Percentiles rank a stretch among this genome's conserved stretches.
Evolutionary conservation across 2,888 invertebrate species (phyloP).

Genomic region (Actias luna): DNA sequence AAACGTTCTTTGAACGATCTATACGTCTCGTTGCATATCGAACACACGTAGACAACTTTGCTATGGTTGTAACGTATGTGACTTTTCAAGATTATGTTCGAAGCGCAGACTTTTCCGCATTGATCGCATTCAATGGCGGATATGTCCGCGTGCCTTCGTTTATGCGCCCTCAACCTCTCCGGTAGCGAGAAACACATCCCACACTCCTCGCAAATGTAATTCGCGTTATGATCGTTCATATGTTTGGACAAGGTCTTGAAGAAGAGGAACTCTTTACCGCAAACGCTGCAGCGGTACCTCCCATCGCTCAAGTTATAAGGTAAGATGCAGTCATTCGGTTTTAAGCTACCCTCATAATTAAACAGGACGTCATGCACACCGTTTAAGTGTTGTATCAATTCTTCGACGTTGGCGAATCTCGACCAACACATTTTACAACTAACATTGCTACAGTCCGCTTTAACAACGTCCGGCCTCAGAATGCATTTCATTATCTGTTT

Average conservation of each 20-base stretch:
- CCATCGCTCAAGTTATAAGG: conserved; percentile 33
- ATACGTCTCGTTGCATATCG: conserved; percentile 31
- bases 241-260: conserved; percentile 55
- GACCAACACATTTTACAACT: conserved; percentile 30
- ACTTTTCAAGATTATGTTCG: conserved; percentile 27
- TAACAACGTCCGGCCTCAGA: conserved; percentile 26
- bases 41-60: conserved; percentile 35
- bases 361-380: conserved; percentile 29
- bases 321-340: conserved; percentile 32
- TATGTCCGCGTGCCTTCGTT: conserved; percentile 21
- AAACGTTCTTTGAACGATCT: conserved; percentile 21
- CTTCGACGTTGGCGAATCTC: conserved; percentile 24
- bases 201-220: conserved; percentile 65
- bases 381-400: conserved; percentile 30
- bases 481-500: conserved; percentile 30
- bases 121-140: conserved; percentile 26
- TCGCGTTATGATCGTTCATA: conserved; percentile 63
- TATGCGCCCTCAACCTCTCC: conserved; percentile 30
- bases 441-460: conserved; percentile 32
- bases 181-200: conserved; percentile 57
- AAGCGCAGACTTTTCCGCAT: conserved; percentile 29
- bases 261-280: conserved; percentile 47
- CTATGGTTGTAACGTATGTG: conserved; percentile 46
- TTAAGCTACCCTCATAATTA: conserved; percentile 24
- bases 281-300: conserved; percentile 33